phyloP scores from a whole-genome alignment of 2,797 vertebrate species.

The Hippoglossus hippoglossus region DNA sequence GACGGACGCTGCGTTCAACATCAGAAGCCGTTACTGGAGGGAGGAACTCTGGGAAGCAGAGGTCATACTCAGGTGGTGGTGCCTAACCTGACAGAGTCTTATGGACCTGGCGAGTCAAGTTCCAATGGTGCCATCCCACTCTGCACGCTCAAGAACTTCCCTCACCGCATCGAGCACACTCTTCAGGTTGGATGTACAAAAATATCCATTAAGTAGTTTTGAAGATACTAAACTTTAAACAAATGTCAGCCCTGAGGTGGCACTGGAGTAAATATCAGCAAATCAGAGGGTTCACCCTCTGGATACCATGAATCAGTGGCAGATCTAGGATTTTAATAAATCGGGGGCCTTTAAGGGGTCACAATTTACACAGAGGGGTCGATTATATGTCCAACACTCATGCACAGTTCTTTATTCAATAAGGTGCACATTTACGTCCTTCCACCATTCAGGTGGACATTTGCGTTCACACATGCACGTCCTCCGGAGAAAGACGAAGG shows the following conservation, averaged over 20 bases:
- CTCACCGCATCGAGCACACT: conserved; percentile 87
- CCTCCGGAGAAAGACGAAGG: no score
- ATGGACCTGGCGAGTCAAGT: conserved; percentile 30
- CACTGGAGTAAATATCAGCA: background rate
- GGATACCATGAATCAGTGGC: background rate
- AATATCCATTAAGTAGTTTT: background rate
- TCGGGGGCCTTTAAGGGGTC: no score
- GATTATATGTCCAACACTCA: no score
- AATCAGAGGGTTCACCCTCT: background rate
- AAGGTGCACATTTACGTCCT: no score
- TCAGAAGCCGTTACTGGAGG: conserved; percentile 88
- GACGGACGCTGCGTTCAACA: conserved; percentile 83
- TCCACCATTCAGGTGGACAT: no score
- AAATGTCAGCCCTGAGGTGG: background rate
- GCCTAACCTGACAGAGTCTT: conserved; percentile 84
- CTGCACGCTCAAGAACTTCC: conserved; percentile 90
- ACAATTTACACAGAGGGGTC: no score
- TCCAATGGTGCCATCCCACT: conserved; percentile 74
- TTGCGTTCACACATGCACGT: no score
- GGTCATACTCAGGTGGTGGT: conserved; percentile 86
- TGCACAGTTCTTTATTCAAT: no score
- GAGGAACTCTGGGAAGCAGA: conserved; percentile 84
- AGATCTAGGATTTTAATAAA: no score
- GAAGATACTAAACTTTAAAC: background rate
- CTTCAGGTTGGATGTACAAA: conserved; percentile 84